A percentile compares a stretch with the other conserved stretches of the same genome.
Evolutionary conservation across 92 coral and sea anemone genomes (phyloP).

Genomic region (Hydrozoanthus gracilis): DNA sequence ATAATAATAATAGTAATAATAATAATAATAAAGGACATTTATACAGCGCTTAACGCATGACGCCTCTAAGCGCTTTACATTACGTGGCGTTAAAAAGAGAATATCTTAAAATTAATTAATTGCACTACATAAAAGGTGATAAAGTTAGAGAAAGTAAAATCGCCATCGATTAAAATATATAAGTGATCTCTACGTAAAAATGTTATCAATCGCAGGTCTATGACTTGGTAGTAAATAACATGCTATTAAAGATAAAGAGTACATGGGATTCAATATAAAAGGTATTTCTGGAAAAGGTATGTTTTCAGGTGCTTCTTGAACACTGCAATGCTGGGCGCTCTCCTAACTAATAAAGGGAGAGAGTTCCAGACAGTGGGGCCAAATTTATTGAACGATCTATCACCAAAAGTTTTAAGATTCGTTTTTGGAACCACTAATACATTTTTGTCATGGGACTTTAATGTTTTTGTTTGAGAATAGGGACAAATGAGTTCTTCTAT

Average conservation of each 20-base stretch:
- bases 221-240: not conserved
- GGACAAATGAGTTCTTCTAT: not conserved
- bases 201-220: not conserved
- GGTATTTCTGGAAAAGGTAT: not conserved
- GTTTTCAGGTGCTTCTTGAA: not conserved
- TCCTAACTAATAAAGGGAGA: not conserved
- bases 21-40: too few species aligned
- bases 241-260: not conserved
- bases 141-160: not conserved
- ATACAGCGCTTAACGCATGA: too few species aligned
- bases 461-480: not conserved
- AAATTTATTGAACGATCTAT: not conserved
- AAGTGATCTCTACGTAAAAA: not conserved
- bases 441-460: not conserved
- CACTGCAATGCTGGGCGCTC: slow-evolving; percentile 1
- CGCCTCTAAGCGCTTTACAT: too few species aligned
- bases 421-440: not conserved
- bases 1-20: too few species aligned
- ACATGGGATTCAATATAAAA: not conserved
- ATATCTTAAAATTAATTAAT: not conserved
- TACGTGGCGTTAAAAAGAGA: not conserved
- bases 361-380: not conserved
- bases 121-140: not conserved
- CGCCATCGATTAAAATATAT: not conserved
- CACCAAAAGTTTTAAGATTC: not conserved